A percentile compares a stretch with the other conserved stretches of the same genome.
Evolutionary conservation across 1,140 invertebrate genomes (phyloP).

Genomic region (Gonioctena quinquepunctata): DNA sequence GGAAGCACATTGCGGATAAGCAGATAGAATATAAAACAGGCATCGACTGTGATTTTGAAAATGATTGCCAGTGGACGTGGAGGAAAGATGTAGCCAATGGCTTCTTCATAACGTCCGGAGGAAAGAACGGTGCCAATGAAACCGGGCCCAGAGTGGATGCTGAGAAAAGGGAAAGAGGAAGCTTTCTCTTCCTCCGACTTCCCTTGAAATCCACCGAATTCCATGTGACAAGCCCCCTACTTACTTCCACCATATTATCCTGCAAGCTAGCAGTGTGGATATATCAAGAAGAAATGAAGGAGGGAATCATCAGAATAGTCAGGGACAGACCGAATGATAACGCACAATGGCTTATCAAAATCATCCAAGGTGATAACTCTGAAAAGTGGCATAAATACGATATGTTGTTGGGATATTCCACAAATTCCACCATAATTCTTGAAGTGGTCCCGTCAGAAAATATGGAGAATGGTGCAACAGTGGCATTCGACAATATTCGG

Average conservation of each 20-base stretch:
- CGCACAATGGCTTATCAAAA: conserved; percentile 63
- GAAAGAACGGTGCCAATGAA: conserved; percentile 31
- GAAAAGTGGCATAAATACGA: conserved; percentile 68
- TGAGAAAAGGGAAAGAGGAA: conserved; percentile 50
- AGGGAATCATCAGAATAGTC: conserved; percentile 66
- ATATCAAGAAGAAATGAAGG: conserved; percentile 71
- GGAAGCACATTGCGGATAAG: conserved; percentile 27
- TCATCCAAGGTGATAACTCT: conserved; percentile 62
- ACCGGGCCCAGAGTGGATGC: conserved; percentile 46
- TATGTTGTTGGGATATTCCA: conserved; percentile 65
- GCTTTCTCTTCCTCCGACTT: conserved; percentile 68
- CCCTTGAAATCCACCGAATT: conserved; percentile 59
- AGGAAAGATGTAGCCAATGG: conserved; percentile 49
- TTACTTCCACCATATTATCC: conserved; percentile 63
- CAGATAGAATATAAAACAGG: conserved; percentile 28
- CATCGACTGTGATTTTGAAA: conserved; percentile 50
- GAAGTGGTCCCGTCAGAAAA: conserved; percentile 62
- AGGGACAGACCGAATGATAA: conserved; percentile 63
- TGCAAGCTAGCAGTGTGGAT: conserved; percentile 68
- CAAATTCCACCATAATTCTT: conserved; percentile 66
- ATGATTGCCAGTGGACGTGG: conserved; percentile 50
- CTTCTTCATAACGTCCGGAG: conserved; percentile 43
- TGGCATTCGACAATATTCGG: conserved; percentile 79
- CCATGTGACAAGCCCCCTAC: conserved; percentile 65
- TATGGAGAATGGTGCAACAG: conserved; percentile 60